Base-by-base conservation (phyloP, 2,888 invertebrate genomes). In the Ichneumon xanthorius region DNA sequence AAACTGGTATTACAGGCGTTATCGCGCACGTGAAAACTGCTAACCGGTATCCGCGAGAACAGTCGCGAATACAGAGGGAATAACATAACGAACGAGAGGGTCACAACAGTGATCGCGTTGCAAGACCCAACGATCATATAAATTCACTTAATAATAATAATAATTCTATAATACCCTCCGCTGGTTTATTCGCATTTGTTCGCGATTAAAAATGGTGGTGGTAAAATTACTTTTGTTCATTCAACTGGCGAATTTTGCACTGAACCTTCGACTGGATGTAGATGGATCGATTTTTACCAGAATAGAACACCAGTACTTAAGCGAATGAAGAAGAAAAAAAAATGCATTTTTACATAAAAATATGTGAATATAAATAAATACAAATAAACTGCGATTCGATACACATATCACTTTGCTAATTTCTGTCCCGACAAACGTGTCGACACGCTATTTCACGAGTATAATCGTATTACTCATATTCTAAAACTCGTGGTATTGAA, bases 1-100 rank as follows among this genome's bases (percentile, higher is more conserved):
- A 65, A 75, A 63, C 68, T 19, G 72, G 50, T n/a, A 58, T 65
- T 53, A 22, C 22, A 30, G 48, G 50, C 58, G 67, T 61, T 55
- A 67, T 63, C 33, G 30, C 30, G 40, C 73, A 55, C 55, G 45
- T 70, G 45, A 75, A 82, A 33, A 14, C 19, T 48, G 16, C 33
- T 40, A 73, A 82, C 76, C 70, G 72, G 30, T 33, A 33, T 33
- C 16, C n/a, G 63, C 30, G 26, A 61, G 9, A 71, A 71, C 75
- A 45, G 40, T 58, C 26, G 26, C 14, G 9, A 37, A 14, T 63
- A 7, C 63, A 33, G 7, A 63, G 63, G 4, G n/a, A 33, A 63
- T 63, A 63, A 63, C 30, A 63, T 30, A 63, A 14, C 63, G 33
- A 33, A 16, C 63, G 7, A 11, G 11, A 11, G 40, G 40, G 40